Conservation (phyloP, 1,140 invertebrate genomes). For the Proales similis region DNA sequence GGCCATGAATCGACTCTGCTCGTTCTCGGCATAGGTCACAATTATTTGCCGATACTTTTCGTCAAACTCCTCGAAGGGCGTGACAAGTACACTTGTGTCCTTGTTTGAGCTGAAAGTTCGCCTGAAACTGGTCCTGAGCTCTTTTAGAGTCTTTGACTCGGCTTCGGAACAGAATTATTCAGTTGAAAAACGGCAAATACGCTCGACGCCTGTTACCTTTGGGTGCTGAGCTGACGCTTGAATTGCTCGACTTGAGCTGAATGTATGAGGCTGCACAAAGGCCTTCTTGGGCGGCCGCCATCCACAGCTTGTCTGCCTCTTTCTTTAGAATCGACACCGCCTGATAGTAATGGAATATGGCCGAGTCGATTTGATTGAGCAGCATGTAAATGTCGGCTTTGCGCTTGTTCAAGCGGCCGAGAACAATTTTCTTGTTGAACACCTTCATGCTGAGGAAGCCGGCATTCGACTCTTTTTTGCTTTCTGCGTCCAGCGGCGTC, state of each 20-base stretch:
- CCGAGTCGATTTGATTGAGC: slow-evolving; percentile 4
- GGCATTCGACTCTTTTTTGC: not conserved
- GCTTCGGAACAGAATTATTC: not conserved
- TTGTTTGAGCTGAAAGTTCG: not conserved
- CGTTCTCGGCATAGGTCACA: not conserved
- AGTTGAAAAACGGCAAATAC: not conserved
- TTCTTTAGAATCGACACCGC: not conserved
- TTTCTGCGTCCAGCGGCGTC: not conserved
- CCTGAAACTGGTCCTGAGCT: not conserved
- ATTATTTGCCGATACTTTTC: slow-evolving; percentile 16
- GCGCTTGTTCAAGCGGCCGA: slow-evolving; percentile 22
- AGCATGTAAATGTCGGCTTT: slow-evolving; percentile 25
- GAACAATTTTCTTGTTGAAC: not conserved
- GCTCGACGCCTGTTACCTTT: not conserved
- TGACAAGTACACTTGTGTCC: slow-evolving; percentile 2
- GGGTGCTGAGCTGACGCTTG: not conserved
- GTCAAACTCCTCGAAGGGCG: not conserved
- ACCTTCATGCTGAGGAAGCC: not conserved
- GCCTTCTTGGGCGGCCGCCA: not conserved
- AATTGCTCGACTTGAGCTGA: not conserved
- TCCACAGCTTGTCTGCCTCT: slow-evolving; percentile 6
- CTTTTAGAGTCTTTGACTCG: not conserved
- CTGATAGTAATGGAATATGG: not conserved
- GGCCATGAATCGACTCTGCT: not conserved
- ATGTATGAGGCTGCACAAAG: slow-evolving; percentile 21